Base-by-base conservation (phyloP, 2,888 invertebrate species). In the Temnothorax ravouxi region DNA sequence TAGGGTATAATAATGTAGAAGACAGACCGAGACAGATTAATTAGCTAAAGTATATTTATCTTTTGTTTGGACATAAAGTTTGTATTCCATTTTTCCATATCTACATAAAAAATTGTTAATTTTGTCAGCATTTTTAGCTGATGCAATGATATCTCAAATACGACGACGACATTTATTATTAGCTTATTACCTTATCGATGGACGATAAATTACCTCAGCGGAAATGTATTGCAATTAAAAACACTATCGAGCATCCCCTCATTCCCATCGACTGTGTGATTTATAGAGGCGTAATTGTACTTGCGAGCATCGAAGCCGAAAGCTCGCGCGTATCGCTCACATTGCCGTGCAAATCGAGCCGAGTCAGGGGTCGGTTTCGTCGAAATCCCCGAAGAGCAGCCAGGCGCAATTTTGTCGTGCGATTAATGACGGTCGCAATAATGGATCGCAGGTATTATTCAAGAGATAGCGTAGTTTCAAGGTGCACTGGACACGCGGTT, bases 391-490 rank as follows among this genome's bases (percentile, higher is more conserved):
- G 71, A 69, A 67, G 81, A 66, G 79, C 83, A 66, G 83, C 64
- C 81, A 75, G 75, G 71, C 71, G 74, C 79, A 83, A 85, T 84
- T 89, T 88, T 84, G 81, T 84, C 82, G 47, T 50, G 71, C 83
- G 81, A 84, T 89, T 88, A 88, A 89, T 82, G 87, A 84, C 83
- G 81, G 64, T 72, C 75, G 52, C 84, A 61, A 71, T 88, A 89
- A 88, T 85, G 83, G 85, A 75, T 76, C 71, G 52, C 81, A 64
- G 75, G 72, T 76, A 83, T 88, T 85, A 82, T 84, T 87, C 77
- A 69, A 41, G n/a, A 84, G 83, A 41, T 69, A 67, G 83, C 59
- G 69, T 41, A 61, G 50, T 83, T 77, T 79, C 59, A 54, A 67
- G 56, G n/a, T 41, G 25, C 15, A 29, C 56, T 25, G 80, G 61